phyloP scores from a whole-genome alignment of 2,888 invertebrate genomes.

The Frankliniella intonsa region DNA sequence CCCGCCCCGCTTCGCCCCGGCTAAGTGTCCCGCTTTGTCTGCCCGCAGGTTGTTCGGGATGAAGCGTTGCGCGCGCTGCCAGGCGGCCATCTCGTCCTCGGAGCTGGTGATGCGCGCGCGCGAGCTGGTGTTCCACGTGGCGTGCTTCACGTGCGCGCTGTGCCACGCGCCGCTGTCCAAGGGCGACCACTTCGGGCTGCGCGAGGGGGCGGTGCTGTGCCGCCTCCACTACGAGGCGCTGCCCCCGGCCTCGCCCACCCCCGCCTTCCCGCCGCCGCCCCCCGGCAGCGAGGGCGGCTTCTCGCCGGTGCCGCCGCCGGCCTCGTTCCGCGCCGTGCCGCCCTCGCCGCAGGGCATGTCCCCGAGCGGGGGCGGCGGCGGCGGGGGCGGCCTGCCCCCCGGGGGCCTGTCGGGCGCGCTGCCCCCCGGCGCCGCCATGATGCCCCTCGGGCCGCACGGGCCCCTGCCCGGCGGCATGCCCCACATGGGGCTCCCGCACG shows the following conservation, averaged over 20 bases:
- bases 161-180: slow-evolving; percentile 83
- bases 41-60: slow-evolving; percentile 77
- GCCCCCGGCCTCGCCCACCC: slow-evolving; percentile 34
- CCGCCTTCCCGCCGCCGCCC: slow-evolving; percentile 44
- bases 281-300: slow-evolving; percentile 49
- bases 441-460: slow-evolving; percentile 49
- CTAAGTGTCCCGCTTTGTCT: no score
- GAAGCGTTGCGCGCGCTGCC: slow-evolving; percentile 84
- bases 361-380: slow-evolving; percentile 46
- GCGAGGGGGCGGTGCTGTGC: slow-evolving; percentile 83
- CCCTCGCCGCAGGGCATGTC: slow-evolving; percentile 54
- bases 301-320: slow-evolving; percentile 45
- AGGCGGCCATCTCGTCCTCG: slow-evolving; percentile 79
- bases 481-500: slow-evolving; percentile 45
- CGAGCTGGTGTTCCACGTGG: slow-evolving; percentile 88
- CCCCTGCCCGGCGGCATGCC: slow-evolving; percentile 49
- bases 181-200: slow-evolving; percentile 92
- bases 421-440: slow-evolving; percentile 32
- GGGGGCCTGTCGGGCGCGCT: slow-evolving; percentile 40
- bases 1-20: no score
- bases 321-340: slow-evolving; percentile 41
- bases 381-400: slow-evolving; percentile 40
- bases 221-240: slow-evolving; percentile 62
- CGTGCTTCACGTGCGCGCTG: slow-evolving; percentile 88
- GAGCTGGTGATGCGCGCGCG: slow-evolving; percentile 93